A percentile compares a stretch with the other conserved stretches of the same genome.
These are phyloP conservation scores for Morbakka virulenta DNA, from an alignment of 30 jellyfish, hydroid and myxozoan genomes.

Conservation along the genomic window DNA sequence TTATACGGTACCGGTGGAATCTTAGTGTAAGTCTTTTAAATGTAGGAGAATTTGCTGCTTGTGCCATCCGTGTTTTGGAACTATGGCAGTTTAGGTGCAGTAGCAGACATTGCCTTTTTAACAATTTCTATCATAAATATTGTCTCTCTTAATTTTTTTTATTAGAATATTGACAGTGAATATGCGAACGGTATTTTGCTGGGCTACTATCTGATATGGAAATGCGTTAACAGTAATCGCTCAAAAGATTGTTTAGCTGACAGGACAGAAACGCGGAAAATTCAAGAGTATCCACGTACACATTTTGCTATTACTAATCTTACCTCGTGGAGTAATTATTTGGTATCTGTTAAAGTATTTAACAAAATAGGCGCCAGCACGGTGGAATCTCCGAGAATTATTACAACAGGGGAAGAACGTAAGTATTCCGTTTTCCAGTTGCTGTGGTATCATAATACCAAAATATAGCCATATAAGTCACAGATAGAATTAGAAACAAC, in stretches of 20 bases:
- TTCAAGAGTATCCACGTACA: slow-evolving; percentile 12
- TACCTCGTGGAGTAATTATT: slow-evolving; percentile 44
- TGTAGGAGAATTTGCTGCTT: no score
- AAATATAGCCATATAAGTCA: no score
- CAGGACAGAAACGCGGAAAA: neutral
- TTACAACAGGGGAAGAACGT: slow-evolving; percentile 37
- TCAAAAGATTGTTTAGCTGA: slow-evolving; percentile 25
- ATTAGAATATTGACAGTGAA: slow-evolving; percentile 17
- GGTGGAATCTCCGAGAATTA: neutral
- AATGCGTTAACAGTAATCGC: slow-evolving; percentile 6
- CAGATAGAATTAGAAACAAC: no score
- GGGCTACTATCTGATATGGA: slow-evolving; percentile 18
- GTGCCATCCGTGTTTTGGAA: no score
- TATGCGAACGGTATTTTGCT: slow-evolving; percentile 22
- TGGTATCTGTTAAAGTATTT: slow-evolving; percentile 6
- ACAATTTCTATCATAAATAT: no score
- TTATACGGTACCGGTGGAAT: no score
- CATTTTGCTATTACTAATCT: neutral
- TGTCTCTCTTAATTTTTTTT: neutral
- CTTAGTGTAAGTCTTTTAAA: no score
- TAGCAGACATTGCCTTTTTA: no score
- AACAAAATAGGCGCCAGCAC: slow-evolving; percentile 36
- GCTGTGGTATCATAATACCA: no score
- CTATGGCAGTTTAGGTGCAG: no score
- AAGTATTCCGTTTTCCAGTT: no score